These are phyloP conservation scores for Phymastichus coffea DNA, from an alignment of 1,140 invertebrate species.

Conservation along the genomic window DNA sequence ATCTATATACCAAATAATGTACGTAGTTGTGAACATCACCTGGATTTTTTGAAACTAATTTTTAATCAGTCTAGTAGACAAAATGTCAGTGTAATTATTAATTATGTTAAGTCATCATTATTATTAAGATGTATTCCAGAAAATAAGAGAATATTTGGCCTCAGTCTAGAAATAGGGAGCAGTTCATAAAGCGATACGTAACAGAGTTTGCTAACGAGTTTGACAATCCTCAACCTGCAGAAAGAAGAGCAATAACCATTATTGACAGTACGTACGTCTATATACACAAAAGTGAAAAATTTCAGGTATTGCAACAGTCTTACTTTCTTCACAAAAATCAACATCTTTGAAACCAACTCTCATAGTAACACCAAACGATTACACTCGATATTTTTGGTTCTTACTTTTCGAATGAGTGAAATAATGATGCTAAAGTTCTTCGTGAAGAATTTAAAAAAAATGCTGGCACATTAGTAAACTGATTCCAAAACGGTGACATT, in stretches of 20 bases:
- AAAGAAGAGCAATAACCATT: too few species aligned
- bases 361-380: constrained; percentile 10
- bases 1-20: constrained; percentile 10
- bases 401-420: too few species aligned
- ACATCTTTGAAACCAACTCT: constrained; percentile 17
- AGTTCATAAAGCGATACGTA: constrained; percentile 10
- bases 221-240: too few species aligned
- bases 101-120: neutral
- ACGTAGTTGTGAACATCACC: constrained; percentile 11
- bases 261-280: too few species aligned
- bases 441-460: too few species aligned
- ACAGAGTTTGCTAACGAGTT: too few species aligned
- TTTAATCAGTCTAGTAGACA: too few species aligned
- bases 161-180: too few species aligned
- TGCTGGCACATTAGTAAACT: neutral
- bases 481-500: too few species aligned
- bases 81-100: neutral
- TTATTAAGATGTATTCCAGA: neutral
- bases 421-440: constrained; percentile 20
- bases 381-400: too few species aligned
- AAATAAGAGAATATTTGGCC: neutral
- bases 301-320: constrained; percentile 5
- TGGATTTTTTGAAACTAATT: constrained; percentile 13
- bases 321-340: constrained; percentile 5
- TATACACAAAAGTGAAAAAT: constrained; percentile 17